Conservation (phyloP, 2,113 vertebrate genomes). For the Sebastes fasciatus region DNA sequence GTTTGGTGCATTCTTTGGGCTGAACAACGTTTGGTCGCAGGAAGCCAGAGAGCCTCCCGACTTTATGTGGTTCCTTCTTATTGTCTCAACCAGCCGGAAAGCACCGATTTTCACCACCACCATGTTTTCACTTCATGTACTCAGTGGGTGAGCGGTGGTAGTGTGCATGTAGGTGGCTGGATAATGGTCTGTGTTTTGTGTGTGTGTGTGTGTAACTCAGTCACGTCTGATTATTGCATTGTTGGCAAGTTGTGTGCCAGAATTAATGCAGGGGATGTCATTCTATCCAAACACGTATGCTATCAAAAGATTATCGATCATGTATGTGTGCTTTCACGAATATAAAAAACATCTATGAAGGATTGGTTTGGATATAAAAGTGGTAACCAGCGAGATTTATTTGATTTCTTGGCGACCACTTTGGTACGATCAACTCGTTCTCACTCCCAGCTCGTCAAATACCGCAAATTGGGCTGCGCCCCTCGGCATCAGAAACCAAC, state of each 20-base stretch:
- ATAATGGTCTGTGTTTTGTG: background rate
- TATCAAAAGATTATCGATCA: background rate
- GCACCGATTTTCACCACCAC: constrained; percentile 27
- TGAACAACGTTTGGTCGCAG: constrained; percentile 6
- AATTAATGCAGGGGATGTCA: too few species aligned
- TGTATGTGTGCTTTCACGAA: background rate
- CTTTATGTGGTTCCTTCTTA: constrained; percentile 41
- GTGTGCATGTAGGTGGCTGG: background rate
- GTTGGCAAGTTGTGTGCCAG: too few species aligned
- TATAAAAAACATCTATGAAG: background rate
- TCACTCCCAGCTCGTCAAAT: too few species aligned
- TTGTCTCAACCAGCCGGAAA: constrained; percentile 55
- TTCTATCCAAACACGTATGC: background rate
- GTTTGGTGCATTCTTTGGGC: constrained; percentile 48
- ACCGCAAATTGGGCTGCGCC: too few species aligned
- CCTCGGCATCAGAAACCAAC: too few species aligned
- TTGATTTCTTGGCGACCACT: too few species aligned
- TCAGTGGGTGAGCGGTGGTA: constrained; percentile 9
- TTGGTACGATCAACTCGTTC: too few species aligned
- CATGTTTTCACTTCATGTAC: constrained; percentile 50
- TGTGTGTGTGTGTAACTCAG: background rate
- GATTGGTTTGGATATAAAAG: background rate
- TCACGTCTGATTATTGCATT: too few species aligned
- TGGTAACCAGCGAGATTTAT: too few species aligned
- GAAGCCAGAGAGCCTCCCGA: constrained; percentile 18